Evolutionary conservation across 1,140 invertebrate species (phyloP).

Genomic region (Octopus sinensis): DNA sequence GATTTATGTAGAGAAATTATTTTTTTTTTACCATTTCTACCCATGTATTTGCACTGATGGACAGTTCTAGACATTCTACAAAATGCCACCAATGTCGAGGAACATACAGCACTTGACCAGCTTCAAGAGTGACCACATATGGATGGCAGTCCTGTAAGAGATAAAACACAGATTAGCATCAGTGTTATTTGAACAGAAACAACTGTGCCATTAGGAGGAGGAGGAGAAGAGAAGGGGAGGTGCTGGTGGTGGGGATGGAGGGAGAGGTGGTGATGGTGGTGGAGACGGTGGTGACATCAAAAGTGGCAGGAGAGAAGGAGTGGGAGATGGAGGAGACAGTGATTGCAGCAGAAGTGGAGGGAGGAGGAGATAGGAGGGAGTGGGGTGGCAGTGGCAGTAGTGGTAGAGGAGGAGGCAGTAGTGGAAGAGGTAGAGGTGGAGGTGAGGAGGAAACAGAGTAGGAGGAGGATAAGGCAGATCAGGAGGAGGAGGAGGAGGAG

Average conservation of each 20-base stretch:
- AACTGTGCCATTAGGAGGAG: background rate
- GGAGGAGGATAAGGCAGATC: too few relatives aligned
- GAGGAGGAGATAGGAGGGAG: background rate
- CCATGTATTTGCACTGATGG: slow-evolving; percentile 86
- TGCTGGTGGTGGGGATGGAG: background rate
- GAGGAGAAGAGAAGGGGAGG: background rate
- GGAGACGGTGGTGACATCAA: too few relatives aligned
- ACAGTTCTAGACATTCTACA: slow-evolving; percentile 72
- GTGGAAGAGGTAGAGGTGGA: too few relatives aligned
- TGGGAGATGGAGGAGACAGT: background rate
- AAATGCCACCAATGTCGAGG: slow-evolving; percentile 95
- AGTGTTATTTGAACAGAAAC: background rate
- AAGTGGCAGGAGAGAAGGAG: too few relatives aligned
- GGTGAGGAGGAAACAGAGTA: too few relatives aligned
- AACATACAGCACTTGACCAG: slow-evolving; percentile 84
- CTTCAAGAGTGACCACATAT: slow-evolving; percentile 68
- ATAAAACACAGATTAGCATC: background rate
- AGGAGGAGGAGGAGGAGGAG: too few relatives aligned
- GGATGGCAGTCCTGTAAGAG: slow-evolving; percentile 49
- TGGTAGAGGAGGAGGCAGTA: too few relatives aligned
- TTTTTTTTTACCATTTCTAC: slow-evolving; percentile 56
- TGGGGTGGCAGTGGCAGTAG: background rate
- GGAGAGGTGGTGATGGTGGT: too few relatives aligned
- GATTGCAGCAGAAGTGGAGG: too few relatives aligned
- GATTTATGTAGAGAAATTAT: too few relatives aligned